These are phyloP conservation scores for Falco rusticolus DNA, from an alignment of 2,797 vertebrate species.

Conservation along the genomic window DNA sequence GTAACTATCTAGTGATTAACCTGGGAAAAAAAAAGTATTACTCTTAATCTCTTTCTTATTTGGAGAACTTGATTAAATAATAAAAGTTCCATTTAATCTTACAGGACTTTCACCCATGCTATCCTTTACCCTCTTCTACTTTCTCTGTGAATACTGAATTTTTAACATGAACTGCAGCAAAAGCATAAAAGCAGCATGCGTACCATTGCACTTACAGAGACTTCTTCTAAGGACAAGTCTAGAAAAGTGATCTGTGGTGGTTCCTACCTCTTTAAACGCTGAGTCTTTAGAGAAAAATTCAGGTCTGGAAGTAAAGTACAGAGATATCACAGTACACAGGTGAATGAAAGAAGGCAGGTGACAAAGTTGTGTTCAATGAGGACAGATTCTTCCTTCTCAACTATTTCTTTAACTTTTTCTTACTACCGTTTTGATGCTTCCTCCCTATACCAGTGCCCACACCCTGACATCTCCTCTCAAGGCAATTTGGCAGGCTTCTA, in stretches of 20 bases:
- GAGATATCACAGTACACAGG: background rate
- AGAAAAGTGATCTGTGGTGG: background rate
- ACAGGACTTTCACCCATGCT: background rate
- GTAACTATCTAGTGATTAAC: background rate
- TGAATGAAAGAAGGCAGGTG: background rate
- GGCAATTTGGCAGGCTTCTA: background rate
- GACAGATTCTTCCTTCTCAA: background rate
- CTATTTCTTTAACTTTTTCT: background rate
- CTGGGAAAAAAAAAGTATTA: background rate
- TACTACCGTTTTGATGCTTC: background rate
- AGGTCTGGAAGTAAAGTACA: background rate
- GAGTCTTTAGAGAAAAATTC: background rate
- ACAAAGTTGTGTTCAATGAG: background rate
- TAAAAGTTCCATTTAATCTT: background rate
- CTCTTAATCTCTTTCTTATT: background rate
- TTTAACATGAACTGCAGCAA: background rate
- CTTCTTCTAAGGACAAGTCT: background rate
- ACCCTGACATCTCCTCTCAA: background rate
- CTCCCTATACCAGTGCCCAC: background rate
- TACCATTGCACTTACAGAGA: background rate
- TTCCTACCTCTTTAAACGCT: background rate
- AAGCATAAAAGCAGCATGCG: accelerated
- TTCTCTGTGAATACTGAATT: background rate
- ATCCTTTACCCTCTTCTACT: background rate
- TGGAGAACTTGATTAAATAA: background rate